A percentile compares a stretch with the other conserved stretches of the same genome.
Evolutionary conservation across 2,113 vertebrate species (phyloP).

Genomic region (Myrmecophaga tridactyla): DNA sequence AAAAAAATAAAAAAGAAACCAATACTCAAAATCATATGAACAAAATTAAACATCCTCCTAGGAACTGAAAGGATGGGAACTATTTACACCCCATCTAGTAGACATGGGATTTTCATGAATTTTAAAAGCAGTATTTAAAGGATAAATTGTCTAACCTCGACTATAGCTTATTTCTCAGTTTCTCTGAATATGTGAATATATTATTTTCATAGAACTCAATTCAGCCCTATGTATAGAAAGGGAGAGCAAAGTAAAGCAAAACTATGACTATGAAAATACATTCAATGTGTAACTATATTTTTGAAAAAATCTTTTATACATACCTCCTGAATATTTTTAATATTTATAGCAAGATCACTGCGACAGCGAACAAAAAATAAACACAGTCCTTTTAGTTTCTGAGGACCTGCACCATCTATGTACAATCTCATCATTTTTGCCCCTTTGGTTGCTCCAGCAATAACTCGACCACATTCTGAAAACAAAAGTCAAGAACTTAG

Average conservation of each 20-base stretch:
- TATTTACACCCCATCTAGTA: neutral
- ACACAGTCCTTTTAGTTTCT: constrained; percentile 82
- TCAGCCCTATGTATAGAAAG: neutral
- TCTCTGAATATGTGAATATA: neutral
- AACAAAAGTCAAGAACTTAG: constrained; percentile 63
- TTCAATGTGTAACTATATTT: neutral
- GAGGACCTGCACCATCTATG: constrained; percentile 77
- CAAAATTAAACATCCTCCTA: neutral
- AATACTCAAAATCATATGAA: neutral
- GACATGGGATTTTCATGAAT: neutral
- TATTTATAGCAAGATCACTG: constrained; percentile 80
- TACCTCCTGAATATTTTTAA: constrained; percentile 87
- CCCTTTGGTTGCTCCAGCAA: constrained; percentile 81
- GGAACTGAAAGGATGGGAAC: neutral
- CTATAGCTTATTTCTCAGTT: neutral
- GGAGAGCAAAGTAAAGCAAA: neutral
- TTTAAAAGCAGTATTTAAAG: neutral
- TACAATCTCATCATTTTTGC: constrained; percentile 83
- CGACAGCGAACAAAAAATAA: constrained; percentile 84
- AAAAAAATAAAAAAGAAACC: neutral
- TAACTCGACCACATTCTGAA: constrained; percentile 87
- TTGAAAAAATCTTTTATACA: neutral
- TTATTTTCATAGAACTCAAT: neutral
- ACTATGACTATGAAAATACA: neutral
- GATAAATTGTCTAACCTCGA: neutral